Percentiles rank a stretch among this genome's conserved stretches.
phyloP scores from a whole-genome alignment of 2,888 invertebrate genomes.

The Zhuqinia jingwanae region DNA sequence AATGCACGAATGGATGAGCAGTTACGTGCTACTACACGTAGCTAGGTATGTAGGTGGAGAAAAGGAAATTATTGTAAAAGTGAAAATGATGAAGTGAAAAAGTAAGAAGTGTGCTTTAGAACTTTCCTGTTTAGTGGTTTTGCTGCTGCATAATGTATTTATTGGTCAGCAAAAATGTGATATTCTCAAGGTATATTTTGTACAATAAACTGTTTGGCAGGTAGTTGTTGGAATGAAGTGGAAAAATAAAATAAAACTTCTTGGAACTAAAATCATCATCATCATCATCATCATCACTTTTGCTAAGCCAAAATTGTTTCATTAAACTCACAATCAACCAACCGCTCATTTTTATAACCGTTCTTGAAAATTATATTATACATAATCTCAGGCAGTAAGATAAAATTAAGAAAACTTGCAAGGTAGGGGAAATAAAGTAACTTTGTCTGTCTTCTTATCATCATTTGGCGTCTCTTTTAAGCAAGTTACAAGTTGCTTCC shows the following conservation, averaged over 20 bases:
- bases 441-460: conserved; percentile 6
- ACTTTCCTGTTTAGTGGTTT: neutral
- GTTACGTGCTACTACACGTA: too few relatives aligned
- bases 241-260: neutral
- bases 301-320: conserved; percentile 26
- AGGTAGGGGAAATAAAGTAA: conserved; percentile 9
- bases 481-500: neutral
- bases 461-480: conserved; percentile 6
- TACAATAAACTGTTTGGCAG: too few relatives aligned
- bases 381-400: neutral
- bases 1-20: neutral
- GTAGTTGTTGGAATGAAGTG: neutral
- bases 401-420: conserved; percentile 12
- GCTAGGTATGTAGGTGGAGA: conserved; percentile 34
- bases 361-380: conserved; percentile 5
- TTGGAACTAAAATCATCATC: neutral
- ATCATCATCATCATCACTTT: neutral
- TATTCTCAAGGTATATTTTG: too few relatives aligned
- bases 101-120: neutral
- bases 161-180: neutral
- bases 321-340: conserved; percentile 43
- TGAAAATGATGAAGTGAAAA: conserved; percentile 53
- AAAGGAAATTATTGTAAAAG: conserved; percentile 30
- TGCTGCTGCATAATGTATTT: conserved; percentile 31
- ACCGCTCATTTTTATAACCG: conserved; percentile 18